Base-by-base conservation (phyloP, 92 coral and sea anemone species). In the Plumapathes pennacea region DNA sequence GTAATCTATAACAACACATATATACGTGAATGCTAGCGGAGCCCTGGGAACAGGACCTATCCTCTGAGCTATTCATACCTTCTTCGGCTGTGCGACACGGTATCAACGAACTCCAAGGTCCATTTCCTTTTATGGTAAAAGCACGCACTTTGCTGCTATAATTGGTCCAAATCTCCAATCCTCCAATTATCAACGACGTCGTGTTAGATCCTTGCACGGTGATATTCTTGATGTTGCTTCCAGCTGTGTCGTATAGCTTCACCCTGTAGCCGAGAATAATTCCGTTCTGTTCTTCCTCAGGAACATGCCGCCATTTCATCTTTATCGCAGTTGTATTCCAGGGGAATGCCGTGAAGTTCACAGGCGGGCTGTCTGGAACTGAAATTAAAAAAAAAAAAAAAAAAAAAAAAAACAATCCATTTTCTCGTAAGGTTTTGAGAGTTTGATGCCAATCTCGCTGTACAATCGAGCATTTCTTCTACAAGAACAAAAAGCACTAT, bases 341-440 rank as follows among this genome's bases (percentile, higher is more conserved):
- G 3, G 67, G 49, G 24, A 54, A 46, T 10, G 75, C 11, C 26
- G 57, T 36, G 9, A 65, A 13, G 15, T 52, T 81, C 8, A 46
- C 48, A 2, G 88, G 88, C 1, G 80, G 51, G 25, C 81, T 22
- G 25, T 58, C 75, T 4, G 88, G 83, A 30, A 54, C 88, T 81
- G 45, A n/a, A n/a, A n/a, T 11, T 22, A 37, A 15, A 25, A 54
- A 39, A 54, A 9, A 20, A 4, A 15, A n/a, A n/a, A n/a, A n/a
- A n/a, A n/a, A n/a, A n/a, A n/a, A n/a, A n/a, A n/a, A n/a, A n/a
- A n/a, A n/a, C n/a, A n/a, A n/a, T n/a, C n/a, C n/a, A n/a, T n/a
- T n/a, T n/a, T n/a, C n/a, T n/a, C n/a, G n/a, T n/a, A n/a, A n/a
- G n/a, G n/a, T n/a, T n/a, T n/a, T n/a, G n/a, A n/a, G n/a, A n/a